Percentiles rank a stretch among this genome's conserved stretches.
These are phyloP conservation scores for Excalfactoria chinensis DNA, from an alignment of 2,113 vertebrate genomes.

Conservation along the genomic window DNA sequence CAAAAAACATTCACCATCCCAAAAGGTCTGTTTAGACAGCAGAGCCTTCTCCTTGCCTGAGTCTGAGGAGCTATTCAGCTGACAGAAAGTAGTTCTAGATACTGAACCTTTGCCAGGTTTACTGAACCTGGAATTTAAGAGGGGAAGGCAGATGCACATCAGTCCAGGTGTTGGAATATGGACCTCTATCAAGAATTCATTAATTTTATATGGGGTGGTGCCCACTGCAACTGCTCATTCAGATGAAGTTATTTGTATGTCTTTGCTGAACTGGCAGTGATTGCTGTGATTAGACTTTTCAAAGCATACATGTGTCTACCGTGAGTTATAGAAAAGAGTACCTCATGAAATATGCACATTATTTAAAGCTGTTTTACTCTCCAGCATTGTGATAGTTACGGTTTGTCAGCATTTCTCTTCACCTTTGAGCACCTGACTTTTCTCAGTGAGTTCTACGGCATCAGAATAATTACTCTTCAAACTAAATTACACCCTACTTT, in stretches of 20 bases:
- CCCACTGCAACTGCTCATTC: neutral
- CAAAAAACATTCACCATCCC: neutral
- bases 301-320: conserved; percentile 2
- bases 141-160: neutral
- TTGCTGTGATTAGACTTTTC: conserved; percentile 34
- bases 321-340: conserved; percentile 42
- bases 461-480: conserved; percentile 9
- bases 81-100: neutral
- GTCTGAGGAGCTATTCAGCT: neutral
- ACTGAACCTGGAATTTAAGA: neutral
- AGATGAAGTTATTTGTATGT: conserved; percentile 54
- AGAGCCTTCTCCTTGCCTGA: neutral
- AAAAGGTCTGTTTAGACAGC: neutral
- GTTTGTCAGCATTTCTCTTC: conserved; percentile 38
- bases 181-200: neutral
- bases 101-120: neutral
- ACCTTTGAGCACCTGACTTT: neutral
- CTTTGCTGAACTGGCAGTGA: conserved; percentile 38
- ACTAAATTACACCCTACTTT: conserved; percentile 38
- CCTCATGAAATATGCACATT: conserved; percentile 32
- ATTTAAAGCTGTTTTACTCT: conserved; percentile 14
- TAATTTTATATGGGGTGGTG: neutral
- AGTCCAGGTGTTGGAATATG: neutral
- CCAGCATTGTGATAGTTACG: neutral
- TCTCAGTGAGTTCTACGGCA: neutral